Base-by-base conservation (phyloP, 1,140 invertebrate species). In the Zelostemma sp. region DNA sequence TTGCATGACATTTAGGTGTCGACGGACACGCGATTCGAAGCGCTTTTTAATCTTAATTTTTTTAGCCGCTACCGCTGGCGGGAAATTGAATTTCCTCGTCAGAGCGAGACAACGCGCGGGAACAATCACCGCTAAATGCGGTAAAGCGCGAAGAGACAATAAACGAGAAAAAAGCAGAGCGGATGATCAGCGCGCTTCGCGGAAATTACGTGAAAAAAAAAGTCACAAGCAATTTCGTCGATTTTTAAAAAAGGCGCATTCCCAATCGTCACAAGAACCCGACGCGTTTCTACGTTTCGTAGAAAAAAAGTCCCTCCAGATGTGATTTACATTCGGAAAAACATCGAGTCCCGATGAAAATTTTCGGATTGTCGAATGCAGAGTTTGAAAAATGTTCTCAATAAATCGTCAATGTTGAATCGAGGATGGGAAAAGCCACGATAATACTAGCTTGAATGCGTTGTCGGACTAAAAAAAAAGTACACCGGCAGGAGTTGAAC, bases 61-160 rank as follows among this genome's bases (percentile, higher is more conserved):
- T 54, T 62, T 43, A 54, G 19, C 47, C 33, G 18, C 25, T 9
- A 14, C 35, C 35, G 5, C 16, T 54, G 43, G 48, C 18, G 61
- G 31, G 51, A 64, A 64, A 64, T 64, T 64, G 61, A 64, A 64
- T 63, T 64, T 64, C 47, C 46, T 38, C 31, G 25, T 43, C 25
- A 19, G 46, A 38, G n/a, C 61, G 50, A 64, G 54, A 64, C 61
- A 50, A 49, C 58, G 47, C 35, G 46, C 25, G 48, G 51, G 41
- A 56, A 63, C 60, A 64, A 64, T 64, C 43, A 8, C 15, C 49
- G 49, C 2, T 51, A 35, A 51, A 51, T 35, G 25, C 6, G 33
- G 8, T 14, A 17, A 33, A 63, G 41, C n/a, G 50, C n/a, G 38
- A 46, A 15, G 53, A 18, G 47, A 45, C 12, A 31, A 49, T 21